Conservation (phyloP, 2,888 invertebrate genomes). For the Pogonocherus hispidulus region DNA sequence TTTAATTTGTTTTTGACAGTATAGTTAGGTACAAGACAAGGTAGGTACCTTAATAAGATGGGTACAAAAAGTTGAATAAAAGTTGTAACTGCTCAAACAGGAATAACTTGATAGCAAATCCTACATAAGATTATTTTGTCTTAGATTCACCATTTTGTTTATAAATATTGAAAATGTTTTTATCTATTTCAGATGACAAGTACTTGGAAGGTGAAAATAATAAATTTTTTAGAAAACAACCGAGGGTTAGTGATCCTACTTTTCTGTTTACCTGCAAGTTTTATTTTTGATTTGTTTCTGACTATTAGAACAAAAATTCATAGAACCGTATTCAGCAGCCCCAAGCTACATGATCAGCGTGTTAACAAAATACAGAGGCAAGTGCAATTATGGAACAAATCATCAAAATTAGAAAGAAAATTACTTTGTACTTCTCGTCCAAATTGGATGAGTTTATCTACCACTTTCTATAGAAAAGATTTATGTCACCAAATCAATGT, state of each 20-base stretch:
- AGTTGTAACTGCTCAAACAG: too few relatives aligned
- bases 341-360: slow-evolving; percentile 67
- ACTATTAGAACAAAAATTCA: slow-evolving; percentile 66
- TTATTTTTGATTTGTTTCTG: slow-evolving; percentile 72
- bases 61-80: too few relatives aligned
- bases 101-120: too few relatives aligned
- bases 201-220: slow-evolving; percentile 60
- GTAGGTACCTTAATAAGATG: too few relatives aligned
- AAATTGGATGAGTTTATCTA: slow-evolving; percentile 79
- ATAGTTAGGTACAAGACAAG: too few relatives aligned
- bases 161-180: neutral
- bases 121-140: too few relatives aligned
- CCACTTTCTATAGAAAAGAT: slow-evolving; percentile 77
- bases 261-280: slow-evolving; percentile 79
- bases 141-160: too few relatives aligned
- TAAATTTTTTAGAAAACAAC: slow-evolving; percentile 74
- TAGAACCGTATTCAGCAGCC: slow-evolving; percentile 64
- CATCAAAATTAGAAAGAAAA: slow-evolving; percentile 68
- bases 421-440: slow-evolving; percentile 77
- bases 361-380: slow-evolving; percentile 70
- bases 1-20: too few relatives aligned
- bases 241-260: slow-evolving; percentile 75
- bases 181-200: slow-evolving; percentile 41
- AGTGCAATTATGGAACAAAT: slow-evolving; percentile 72
- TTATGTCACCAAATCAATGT: slow-evolving; percentile 75